Conservation (phyloP, 2,797 vertebrate species). For the Lithobates sylvaticus region DNA sequence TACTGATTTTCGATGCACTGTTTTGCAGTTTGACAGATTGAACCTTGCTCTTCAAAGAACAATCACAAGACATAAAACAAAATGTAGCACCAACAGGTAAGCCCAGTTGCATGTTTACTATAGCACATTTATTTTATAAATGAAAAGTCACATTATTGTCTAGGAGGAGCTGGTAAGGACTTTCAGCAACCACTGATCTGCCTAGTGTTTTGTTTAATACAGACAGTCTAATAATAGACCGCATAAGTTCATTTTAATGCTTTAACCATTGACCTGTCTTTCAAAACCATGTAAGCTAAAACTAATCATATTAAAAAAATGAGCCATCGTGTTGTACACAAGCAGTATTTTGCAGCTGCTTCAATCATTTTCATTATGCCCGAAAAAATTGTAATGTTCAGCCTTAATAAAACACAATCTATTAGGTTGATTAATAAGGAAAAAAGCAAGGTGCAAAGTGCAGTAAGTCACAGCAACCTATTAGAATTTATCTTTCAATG, state of each 20-base stretch:
- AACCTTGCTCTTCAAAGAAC: conserved; percentile 88
- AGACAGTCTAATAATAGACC: conserved; percentile 49
- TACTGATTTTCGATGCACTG: conserved; percentile 1
- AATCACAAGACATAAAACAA: conserved; percentile 79
- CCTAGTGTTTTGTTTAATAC: background rate
- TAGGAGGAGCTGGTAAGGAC: background rate
- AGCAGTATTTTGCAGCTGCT: conserved; percentile 22
- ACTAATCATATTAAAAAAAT: conserved; percentile 47
- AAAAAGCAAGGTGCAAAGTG: background rate
- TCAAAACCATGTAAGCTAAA: conserved; percentile 49
- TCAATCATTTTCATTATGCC: conserved; percentile 5
- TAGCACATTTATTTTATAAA: background rate
- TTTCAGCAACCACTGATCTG: background rate
- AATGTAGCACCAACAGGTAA: conserved; percentile 82
- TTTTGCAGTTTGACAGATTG: conserved; percentile 87
- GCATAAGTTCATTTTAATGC: conserved; percentile 47
- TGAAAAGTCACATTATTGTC: background rate
- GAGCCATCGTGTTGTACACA: background rate
- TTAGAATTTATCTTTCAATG: background rate
- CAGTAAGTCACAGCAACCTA: background rate
- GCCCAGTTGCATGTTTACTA: conserved; percentile 20
- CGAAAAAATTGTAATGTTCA: background rate
- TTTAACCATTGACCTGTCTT: conserved; percentile 40
- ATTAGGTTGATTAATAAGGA: background rate
- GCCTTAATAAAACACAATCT: background rate